These are phyloP conservation scores for Pogonus chalceus DNA, from an alignment of 1,140 invertebrate genomes.

Conservation along the genomic window DNA sequence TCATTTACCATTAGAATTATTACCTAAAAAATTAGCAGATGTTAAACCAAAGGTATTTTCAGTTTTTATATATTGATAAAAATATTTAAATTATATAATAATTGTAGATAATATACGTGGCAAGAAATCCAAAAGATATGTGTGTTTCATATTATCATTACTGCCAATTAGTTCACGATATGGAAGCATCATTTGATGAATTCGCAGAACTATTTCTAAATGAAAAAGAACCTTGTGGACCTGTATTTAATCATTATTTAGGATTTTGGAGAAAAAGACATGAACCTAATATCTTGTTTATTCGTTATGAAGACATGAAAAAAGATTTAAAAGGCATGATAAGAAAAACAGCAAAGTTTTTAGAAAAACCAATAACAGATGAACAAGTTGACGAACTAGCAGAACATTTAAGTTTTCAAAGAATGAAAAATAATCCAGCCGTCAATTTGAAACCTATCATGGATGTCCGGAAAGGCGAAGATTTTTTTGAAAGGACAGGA, in stretches of 20 bases:
- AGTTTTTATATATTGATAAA: neutral
- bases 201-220: slow-evolving; percentile 70
- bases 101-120: slow-evolving; percentile 75
- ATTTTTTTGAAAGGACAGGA: slow-evolving; percentile 42
- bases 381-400: slow-evolving; percentile 54
- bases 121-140: slow-evolving; percentile 88
- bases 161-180: slow-evolving; percentile 55
- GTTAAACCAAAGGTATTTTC: slow-evolving; percentile 59
- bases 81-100: slow-evolving; percentile 11
- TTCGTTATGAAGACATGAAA: slow-evolving; percentile 83
- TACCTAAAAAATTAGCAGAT: slow-evolving; percentile 53
- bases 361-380: slow-evolving; percentile 54
- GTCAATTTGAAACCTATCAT: slow-evolving; percentile 59
- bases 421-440: slow-evolving; percentile 71
- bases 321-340: slow-evolving; percentile 52
- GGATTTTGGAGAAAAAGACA: slow-evolving; percentile 62
- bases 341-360: slow-evolving; percentile 58
- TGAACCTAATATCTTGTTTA: slow-evolving; percentile 65
- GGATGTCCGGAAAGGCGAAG: slow-evolving; percentile 38
- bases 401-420: slow-evolving; percentile 67
- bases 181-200: slow-evolving; percentile 65
- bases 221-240: slow-evolving; percentile 54
- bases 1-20: slow-evolving; percentile 65
- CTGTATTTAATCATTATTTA: slow-evolving; percentile 61
- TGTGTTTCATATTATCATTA: slow-evolving; percentile 90